Base-by-base conservation (phyloP, 2,797 vertebrate genomes). In the Sebastes hubbsi region DNA sequence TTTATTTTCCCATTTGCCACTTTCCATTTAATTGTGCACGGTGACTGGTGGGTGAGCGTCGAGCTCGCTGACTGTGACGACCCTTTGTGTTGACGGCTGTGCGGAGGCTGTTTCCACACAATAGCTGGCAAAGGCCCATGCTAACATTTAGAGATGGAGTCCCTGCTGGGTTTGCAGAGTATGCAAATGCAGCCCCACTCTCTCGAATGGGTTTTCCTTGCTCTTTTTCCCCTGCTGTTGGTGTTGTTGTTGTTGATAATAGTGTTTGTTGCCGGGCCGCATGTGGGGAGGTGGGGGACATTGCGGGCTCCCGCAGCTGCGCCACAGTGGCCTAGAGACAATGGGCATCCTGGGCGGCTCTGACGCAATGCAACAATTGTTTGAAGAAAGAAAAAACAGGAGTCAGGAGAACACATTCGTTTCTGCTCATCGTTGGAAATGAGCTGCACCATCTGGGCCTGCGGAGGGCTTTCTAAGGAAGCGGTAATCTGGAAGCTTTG, bases 221-320 rank as follows among this genome's bases (percentile, higher is more conserved):
- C 24, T 38, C 64, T 77, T 71, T 62, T 32, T 7, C 49, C 11
- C 54, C 67, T 24, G 20, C 59, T 61, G 66, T 9, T 34, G 54
- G 3, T 60, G 75, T 30, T 87, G 81, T 80, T 90, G 84, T 84
- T 79, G 81, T 83, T 84, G 82, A 82, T 90, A 81, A 88, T 80
- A 52, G 73, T 78, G 72, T 91, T 93, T 92, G 90, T 88, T 83
- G 75, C 58, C 8, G 14, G 69, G 81, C 58, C 77, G 59, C 38
- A 52, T 8, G 34, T 29, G 65, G 70, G 55, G 4, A 2, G 5
- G 16, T 10, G 27, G 59, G n/a, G 49, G 49, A 54, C 49, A 7
- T 6, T 22, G 58, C 4, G 1, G 42, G 76, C 78, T 88, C 87
- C 85, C 80, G 80, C 82, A 78, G 79, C 88, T 87, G 87, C 0